Base-by-base conservation (phyloP, 64 coral and sea anemone species). In the Montipora capricornis region DNA sequence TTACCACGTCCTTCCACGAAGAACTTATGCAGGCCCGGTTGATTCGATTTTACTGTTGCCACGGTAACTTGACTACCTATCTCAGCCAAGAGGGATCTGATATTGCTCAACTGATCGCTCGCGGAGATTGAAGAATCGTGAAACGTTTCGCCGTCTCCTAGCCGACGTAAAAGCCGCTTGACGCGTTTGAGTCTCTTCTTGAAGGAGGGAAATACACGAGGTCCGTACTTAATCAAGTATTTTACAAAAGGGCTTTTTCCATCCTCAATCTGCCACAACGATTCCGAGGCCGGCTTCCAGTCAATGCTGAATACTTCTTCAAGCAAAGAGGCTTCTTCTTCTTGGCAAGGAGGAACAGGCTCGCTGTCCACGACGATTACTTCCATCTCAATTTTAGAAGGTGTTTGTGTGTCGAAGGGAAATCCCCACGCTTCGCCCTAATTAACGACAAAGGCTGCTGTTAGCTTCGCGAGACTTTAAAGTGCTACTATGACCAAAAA, bases 21-120 rank as follows among this genome's bases (percentile, higher is more conserved):
- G 26, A 83, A 83, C 14, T 83, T 83, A 5, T 44, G 80, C 57
- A 83, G 80, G 4, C 80, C 80, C 11, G 80, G 80, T 37, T 83
- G 80, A 11, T 66, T 83, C 20, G 68, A 58, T 16, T 26, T 12
- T 3, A 83, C 80, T 1, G 80, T 83, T 67, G 80, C 80, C 4
- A 83, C 57, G 58, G 11, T 83, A 2, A 83, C 57, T 1, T 83
- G 80, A 58, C 58, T 46, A 2, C 20, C 14, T 2, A 83, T 55
- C 15, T 64, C 80, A 46, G 57, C 14, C 57, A 83, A 45, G 53
- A 83, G 52, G 4, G 80, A 10, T 5, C 46, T 17, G 46, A 83
- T 20, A 14, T 62, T 83, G 80, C 57, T 24, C 13, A 29, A 6
- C 10, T 67, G 17, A 24, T 15, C 58, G 11, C 66, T 67, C 55